Conservation (phyloP, 1,140 invertebrate genomes). For the Latrodectus geometricus region DNA sequence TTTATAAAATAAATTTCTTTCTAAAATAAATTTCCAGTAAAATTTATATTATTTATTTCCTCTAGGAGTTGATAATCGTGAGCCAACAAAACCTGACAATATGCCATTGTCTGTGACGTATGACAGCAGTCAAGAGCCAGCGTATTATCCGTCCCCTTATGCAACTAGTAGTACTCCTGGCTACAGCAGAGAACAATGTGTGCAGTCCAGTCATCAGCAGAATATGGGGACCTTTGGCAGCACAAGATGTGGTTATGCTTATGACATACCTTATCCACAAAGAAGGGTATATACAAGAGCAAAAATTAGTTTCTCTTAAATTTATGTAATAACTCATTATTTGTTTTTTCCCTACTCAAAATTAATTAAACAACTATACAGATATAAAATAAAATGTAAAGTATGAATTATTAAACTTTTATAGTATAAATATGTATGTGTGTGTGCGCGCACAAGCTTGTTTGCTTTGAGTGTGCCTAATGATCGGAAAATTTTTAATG, state of each 20-base stretch:
- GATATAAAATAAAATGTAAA: too few species aligned
- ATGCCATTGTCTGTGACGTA: conserved; percentile 58
- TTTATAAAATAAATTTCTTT: too few species aligned
- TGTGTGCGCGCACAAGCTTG: too few species aligned
- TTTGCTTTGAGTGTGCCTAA: too few species aligned
- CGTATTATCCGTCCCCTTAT: conserved; percentile 58
- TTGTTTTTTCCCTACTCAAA: background rate
- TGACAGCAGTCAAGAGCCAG: conserved; percentile 55
- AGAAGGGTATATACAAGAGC: conserved; percentile 48
- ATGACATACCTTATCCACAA: conserved; percentile 56
- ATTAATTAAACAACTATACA: background rate
- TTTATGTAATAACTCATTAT: background rate
- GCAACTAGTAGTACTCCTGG: conserved; percentile 41
- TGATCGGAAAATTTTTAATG: too few species aligned
- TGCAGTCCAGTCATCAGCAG: conserved; percentile 16
- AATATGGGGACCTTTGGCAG: conserved; percentile 57
- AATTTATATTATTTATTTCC: too few species aligned
- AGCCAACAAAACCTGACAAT: conserved; percentile 47
- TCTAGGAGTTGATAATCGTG: conserved; percentile 24
- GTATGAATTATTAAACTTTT: too few species aligned
- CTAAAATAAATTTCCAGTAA: too few species aligned
- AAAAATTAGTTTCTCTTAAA: background rate
- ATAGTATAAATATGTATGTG: too few species aligned
- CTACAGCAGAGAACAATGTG: conserved; percentile 32
- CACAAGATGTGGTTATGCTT: conserved; percentile 41